phyloP scores from a whole-genome alignment of 2,797 vertebrate genomes.

The Hypotaenidia philippensis region DNA sequence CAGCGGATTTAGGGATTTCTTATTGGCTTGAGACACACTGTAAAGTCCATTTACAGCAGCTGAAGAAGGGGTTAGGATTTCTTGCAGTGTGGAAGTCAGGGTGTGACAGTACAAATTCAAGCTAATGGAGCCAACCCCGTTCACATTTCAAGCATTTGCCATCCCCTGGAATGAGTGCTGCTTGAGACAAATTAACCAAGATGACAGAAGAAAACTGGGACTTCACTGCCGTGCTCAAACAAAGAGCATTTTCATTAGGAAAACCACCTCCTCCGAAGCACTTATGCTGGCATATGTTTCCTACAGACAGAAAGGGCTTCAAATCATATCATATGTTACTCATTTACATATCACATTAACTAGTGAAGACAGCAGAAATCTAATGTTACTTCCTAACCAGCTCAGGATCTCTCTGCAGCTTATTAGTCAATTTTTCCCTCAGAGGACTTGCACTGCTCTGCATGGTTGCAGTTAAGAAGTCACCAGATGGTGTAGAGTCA shows the following conservation, averaged over 20 bases:
- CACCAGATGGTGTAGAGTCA: neutral
- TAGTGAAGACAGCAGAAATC: conserved; percentile 33
- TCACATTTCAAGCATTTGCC: neutral
- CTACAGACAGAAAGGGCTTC: neutral
- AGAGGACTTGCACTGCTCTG: neutral
- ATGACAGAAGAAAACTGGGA: neutral
- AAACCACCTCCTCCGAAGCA: neutral
- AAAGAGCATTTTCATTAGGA: conserved; percentile 36
- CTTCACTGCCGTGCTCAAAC: conserved; percentile 2
- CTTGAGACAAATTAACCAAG: neutral
- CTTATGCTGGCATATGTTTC: neutral
- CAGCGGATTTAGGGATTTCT: neutral
- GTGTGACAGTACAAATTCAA: neutral
- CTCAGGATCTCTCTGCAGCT: neutral
- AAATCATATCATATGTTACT: neutral
- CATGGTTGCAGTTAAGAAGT: neutral
- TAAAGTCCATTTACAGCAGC: neutral
- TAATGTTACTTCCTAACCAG: conserved; percentile 10
- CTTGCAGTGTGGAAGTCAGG: neutral
- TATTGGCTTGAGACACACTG: neutral
- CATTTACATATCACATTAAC: conserved; percentile 37
- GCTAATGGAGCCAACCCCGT: neutral
- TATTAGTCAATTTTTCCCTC: neutral
- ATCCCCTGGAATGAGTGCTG: neutral
- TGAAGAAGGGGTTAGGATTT: neutral